Conservation (phyloP, 2,797 vertebrate species). For the Neopelma chrysocephalum region DNA sequence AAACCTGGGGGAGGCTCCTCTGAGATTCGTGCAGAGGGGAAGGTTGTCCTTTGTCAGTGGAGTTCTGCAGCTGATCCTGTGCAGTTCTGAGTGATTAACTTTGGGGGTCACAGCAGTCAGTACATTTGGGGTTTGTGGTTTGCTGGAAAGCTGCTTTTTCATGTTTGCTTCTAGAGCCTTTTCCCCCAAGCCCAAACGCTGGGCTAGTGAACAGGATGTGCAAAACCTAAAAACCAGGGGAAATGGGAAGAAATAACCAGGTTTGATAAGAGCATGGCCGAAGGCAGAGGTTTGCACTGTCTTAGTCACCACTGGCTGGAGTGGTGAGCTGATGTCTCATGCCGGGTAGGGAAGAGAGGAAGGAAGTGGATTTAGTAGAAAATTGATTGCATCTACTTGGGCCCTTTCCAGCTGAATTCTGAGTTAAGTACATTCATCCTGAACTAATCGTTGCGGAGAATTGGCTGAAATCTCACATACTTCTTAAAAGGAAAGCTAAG, state of each 20-base stretch:
- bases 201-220: background rate
- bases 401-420: conserved; percentile 62
- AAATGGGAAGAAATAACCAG: background rate
- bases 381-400: conserved; percentile 72
- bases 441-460: conserved; percentile 61
- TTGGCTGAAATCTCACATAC: conserved; percentile 62
- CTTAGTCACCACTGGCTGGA: conserved; percentile 11
- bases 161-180: background rate
- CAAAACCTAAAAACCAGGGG: background rate
- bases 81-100: background rate
- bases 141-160: background rate
- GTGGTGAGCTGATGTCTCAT: conserved; percentile 29
- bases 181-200: background rate
- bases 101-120: fast-evolving
- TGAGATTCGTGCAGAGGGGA: background rate
- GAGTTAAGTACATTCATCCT: conserved; percentile 71
- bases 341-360: conserved; percentile 53
- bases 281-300: conserved; percentile 12
- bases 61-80: background rate
- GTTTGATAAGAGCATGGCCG: background rate
- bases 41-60: background rate
- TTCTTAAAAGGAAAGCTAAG: conserved; percentile 64
- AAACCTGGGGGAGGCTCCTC: background rate
- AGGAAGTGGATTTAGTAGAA: conserved; percentile 68
- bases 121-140: background rate